phyloP scores from a whole-genome alignment of 2,113 vertebrate species.

The Triplophysa rosa region DNA sequence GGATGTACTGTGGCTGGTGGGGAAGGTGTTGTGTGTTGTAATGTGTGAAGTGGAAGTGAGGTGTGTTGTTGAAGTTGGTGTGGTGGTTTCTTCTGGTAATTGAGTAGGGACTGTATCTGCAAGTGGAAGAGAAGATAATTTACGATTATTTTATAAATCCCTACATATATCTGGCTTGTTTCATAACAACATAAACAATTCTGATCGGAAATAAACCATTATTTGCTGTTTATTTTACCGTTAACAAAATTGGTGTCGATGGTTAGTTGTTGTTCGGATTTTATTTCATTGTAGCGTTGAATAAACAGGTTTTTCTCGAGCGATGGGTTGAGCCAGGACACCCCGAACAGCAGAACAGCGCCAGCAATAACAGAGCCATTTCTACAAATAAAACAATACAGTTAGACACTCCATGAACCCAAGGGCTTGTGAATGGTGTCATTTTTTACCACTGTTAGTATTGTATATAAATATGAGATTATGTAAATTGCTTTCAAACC shows the following conservation, averaged over 20 bases:
- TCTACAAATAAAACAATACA: slow-evolving; percentile 40
- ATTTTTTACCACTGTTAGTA: too few relatives aligned
- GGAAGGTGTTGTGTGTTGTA: too few relatives aligned
- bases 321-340: background rate
- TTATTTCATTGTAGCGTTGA: background rate
- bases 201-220: too few relatives aligned
- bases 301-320: slow-evolving; percentile 35
- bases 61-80: too few relatives aligned
- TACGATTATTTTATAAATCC: background rate
- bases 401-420: background rate
- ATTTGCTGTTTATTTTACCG: slow-evolving; percentile 33
- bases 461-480: background rate
- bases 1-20: too few relatives aligned
- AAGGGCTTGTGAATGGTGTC: background rate
- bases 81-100: too few relatives aligned
- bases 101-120: background rate
- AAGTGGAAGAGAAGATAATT: background rate
- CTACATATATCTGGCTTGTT: too few relatives aligned
- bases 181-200: too few relatives aligned
- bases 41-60: too few relatives aligned
- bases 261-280: background rate
- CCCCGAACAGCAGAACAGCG: slow-evolving; percentile 45
- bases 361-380: slow-evolving; percentile 56
- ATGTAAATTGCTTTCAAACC: slow-evolving; percentile 10
- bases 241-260: slow-evolving; percentile 40